Evolutionary conservation across 2,888 invertebrate genomes (phyloP).

Genomic region (Latrodectus hesperus): DNA sequence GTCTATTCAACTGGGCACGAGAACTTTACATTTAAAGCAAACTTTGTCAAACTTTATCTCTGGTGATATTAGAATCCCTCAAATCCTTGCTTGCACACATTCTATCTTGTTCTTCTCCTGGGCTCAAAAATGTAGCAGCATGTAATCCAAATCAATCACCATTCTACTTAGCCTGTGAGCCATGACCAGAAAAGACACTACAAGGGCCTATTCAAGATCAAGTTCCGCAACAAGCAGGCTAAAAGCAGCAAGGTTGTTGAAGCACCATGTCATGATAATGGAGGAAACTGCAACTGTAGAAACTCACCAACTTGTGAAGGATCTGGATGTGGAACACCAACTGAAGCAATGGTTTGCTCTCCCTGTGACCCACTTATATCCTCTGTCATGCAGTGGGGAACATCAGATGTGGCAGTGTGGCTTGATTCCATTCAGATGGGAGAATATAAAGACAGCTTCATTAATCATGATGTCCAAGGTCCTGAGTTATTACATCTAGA

Average conservation of each 20-base stretch:
- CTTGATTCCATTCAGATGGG: slow-evolving; percentile 89
- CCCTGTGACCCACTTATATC: slow-evolving; percentile 39
- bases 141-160: slow-evolving; percentile 58
- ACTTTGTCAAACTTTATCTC: slow-evolving; percentile 42
- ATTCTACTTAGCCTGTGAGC: slow-evolving; percentile 58
- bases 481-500: slow-evolving; percentile 90
- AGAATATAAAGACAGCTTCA: slow-evolving; percentile 93
- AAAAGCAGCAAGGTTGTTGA: slow-evolving; percentile 63
- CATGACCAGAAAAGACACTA: slow-evolving; percentile 72
- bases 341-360: slow-evolving; percentile 17
- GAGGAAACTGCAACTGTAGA: slow-evolving; percentile 24
- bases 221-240: slow-evolving; percentile 70
- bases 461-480: slow-evolving; percentile 92
- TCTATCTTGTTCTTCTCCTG: slow-evolving; percentile 46
- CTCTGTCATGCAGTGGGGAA: slow-evolving; percentile 83
- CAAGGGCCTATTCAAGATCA: slow-evolving; percentile 71
- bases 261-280: slow-evolving; percentile 15
- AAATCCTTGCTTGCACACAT: slow-evolving; percentile 51
- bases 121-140: slow-evolving; percentile 53
- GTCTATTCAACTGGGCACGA: slow-evolving; percentile 56
- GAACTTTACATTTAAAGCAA: slow-evolving; percentile 48
- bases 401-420: slow-evolving; percentile 92
- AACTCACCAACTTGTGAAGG: slow-evolving; percentile 51
- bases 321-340: slow-evolving; percentile 68
- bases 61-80: slow-evolving; percentile 50